Evolutionary conservation across 2,888 invertebrate species (phyloP), one percentile per base, ranked within the genome.

Genomic region (Hipparchia sbordonii): DNA sequence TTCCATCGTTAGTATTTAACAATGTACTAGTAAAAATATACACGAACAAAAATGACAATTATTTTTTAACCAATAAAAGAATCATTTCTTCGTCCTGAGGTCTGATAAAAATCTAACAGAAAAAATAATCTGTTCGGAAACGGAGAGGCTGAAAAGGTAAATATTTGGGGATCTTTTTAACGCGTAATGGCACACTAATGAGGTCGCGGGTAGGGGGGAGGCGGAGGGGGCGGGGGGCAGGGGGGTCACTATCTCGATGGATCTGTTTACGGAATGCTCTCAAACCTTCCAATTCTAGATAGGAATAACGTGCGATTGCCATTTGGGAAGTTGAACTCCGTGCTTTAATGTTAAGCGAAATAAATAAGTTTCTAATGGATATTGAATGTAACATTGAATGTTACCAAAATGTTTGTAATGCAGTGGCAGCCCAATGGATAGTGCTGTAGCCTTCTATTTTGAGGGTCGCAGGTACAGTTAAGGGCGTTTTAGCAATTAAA

Each of bases 151-250:
- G 66, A 45, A 67, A 66, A 71, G 66, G 71, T 61, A 71, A 71
- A 71, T 71, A 67, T 71, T 71, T 67, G 59, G 67, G 66, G 54
- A 33, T 51, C 67, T 60, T 71, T 71, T 71, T 65, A 51, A 57
- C 33, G 69, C 13, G 51, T 72, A 69, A 69, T 69, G 72, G 68
- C 48, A 51, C 63, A 57, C 72, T 72, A 72, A 72, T 67, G 72
- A 68, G 60, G 62, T 68, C 67, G 60, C 67, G 67, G 48, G 57
- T 46, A 4, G 10, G 2, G 46, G 9, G 66, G 48, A n/a, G n/a
- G 5, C 6, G 13, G 56, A 8, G 33, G 45, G 13, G 1, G 45
- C 7, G 65, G 48, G 13, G 45, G 23, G 23, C 23, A 23, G 23
- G 5, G 45, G 9, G 56, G 39, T 4, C 54, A 67, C 67, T 45